Conservation (phyloP, 1,140 invertebrate species). For the Plodia interpunctella region DNA sequence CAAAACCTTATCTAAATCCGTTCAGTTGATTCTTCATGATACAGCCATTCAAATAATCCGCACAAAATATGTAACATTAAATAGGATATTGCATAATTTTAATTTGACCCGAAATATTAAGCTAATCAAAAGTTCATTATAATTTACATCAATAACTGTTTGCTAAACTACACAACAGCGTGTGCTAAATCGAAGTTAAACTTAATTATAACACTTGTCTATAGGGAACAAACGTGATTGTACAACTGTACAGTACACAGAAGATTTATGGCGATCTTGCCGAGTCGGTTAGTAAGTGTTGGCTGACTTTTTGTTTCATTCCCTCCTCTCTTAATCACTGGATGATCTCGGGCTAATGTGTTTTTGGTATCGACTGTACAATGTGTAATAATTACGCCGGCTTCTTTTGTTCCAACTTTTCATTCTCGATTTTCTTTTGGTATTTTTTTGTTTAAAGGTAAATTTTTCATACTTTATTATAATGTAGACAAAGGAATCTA, state of each 20-base stretch:
- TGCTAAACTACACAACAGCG: constrained; percentile 22
- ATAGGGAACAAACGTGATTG: constrained; percentile 50
- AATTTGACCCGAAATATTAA: no score
- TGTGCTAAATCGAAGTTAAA: constrained; percentile 47
- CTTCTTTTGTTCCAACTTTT: constrained; percentile 22
- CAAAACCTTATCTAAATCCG: no score
- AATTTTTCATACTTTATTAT: constrained; percentile 14
- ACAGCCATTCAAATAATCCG: no score
- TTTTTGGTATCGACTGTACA: constrained; percentile 42
- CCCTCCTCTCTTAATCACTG: constrained; percentile 61
- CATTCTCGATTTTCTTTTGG: neutral
- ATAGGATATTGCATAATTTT: no score
- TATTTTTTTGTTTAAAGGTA: no score
- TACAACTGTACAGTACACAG: constrained; percentile 43
- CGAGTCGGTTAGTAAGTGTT: constrained; percentile 59
- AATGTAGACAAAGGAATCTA: no score
- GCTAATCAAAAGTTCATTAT: neutral
- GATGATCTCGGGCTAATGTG: constrained; percentile 57
- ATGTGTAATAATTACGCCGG: constrained; percentile 27
- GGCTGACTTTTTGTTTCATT: constrained; percentile 62
- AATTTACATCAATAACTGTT: neutral
- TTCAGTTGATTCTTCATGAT: no score
- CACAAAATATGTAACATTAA: no score
- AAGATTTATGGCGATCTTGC: constrained; percentile 70
- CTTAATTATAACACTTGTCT: constrained; percentile 74